These are phyloP conservation scores for Holcopasites calliopsidis DNA, from an alignment of 1,140 invertebrate genomes.

Conservation along the genomic window DNA sequence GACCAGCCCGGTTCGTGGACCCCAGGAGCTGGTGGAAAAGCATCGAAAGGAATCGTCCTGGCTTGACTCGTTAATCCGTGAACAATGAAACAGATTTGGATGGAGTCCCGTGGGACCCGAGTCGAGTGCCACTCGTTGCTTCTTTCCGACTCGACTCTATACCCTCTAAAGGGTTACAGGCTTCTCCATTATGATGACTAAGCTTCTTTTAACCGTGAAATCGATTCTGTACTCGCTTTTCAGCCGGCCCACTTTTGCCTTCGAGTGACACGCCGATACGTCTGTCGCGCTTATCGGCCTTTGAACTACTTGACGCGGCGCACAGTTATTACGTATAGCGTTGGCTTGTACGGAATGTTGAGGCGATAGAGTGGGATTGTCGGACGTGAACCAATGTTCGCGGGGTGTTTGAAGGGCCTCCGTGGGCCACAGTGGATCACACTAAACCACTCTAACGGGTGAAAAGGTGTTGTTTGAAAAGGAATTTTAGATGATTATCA, in stretches of 20 bases:
- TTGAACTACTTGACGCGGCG: background rate
- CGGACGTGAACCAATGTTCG: background rate
- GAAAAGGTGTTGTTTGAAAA: no score
- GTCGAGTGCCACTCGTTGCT: conserved; percentile 54
- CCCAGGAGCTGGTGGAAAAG: no score
- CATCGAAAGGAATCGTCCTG: conserved; percentile 40
- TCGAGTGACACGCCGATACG: no score
- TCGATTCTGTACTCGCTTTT: background rate
- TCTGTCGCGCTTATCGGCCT: background rate
- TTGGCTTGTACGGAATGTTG: background rate
- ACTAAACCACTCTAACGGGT: no score
- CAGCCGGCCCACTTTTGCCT: background rate
- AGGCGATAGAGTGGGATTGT: background rate
- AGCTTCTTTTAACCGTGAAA: background rate
- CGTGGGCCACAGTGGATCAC: no score
- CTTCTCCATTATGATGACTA: conserved; percentile 1
- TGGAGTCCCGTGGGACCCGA: conserved; percentile 26
- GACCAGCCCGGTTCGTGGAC: conserved; percentile 46
- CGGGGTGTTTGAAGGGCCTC: no score
- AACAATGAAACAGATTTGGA: conserved; percentile 66
- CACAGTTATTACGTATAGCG: no score
- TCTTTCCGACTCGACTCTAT: conserved; percentile 39
- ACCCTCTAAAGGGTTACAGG: conserved; percentile 4
- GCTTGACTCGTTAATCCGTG: conserved; percentile 66
- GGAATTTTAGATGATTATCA: no score